Evolutionary conservation across 2,113 vertebrate species (phyloP), one percentile per base, ranked within the genome.

Genomic region (Micromys minutus): DNA sequence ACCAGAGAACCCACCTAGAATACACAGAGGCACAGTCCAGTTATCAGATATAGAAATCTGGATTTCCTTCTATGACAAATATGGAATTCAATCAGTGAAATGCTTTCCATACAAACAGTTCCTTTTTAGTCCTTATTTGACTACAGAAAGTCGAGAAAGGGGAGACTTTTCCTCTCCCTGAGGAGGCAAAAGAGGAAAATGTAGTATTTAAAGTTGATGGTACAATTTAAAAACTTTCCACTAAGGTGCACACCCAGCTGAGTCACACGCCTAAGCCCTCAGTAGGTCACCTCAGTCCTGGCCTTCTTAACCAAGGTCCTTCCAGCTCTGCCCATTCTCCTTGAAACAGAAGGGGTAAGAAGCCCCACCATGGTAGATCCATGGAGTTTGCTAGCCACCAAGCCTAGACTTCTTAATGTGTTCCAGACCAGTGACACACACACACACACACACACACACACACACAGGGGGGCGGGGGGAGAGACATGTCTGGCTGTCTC

Each of bases 11-110:
- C 98, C 96, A 97, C 81, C 97, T 90, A 97, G 94, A 98, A 98
- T 12, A 97, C 92, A 98, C 98, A 98, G 98, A 99, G 97, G 97
- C 77, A 95, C 96, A 95, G 71, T 96, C 98, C 98, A 98, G 91
- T 97, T 36, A 24, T 91, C 92, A 93, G 88, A 98, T 96, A 97
- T 96, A 96, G 90, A 95, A 97, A 95, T 90, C 94, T 97, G 96
- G 52, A 97, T 95, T 97, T 97, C 95, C 89, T 91, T 96, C 97
- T 95, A 97, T 97, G 94, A 98, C 97, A 98, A 98, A 98, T 93
- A 98, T 10, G 79, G 97, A 97, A 95, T 96, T 95, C 88, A 95
- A 95, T 94, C 87, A 80, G 94, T 71, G 90, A 7, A 74, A 47
- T 90, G 91, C 24, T 76, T 22, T 96, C 89, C 57, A 74, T 21